Evolutionary conservation across 2,888 invertebrate species (phyloP), one percentile per base, ranked within the genome.

Genomic region (Shargacucullia verbasci): DNA sequence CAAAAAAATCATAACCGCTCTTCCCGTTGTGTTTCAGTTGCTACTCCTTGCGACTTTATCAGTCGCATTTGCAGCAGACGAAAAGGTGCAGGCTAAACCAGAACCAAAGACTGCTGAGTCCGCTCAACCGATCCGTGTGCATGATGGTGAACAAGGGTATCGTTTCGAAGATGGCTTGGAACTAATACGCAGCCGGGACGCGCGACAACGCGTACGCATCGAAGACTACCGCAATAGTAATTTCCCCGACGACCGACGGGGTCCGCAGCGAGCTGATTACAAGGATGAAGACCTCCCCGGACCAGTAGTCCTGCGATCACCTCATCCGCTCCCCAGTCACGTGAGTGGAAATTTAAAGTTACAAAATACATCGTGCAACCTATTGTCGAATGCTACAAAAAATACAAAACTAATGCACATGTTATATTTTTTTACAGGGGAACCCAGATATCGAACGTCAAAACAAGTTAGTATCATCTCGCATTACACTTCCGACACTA

Each of bases 361-460:
- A 9, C 9, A 29, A 29, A 29, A 29, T 29, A 9, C 7, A 29
- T 29, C 7, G 9, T 27, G 29, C 29, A 29, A 29, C 2, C 2
- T 1, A 9, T 1, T 29, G 9, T 9, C 2, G 9, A 29, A 29
- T 3, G 20, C 29, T 29, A 29, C 29, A 29, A 29, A 29, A 29
- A 29, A 2, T 6, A 1, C 7, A 2, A 29, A 29, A 1, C 7
- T 29, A 29, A 29, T 29, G 7, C 9, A n/a, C n/a, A n/a, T n/a
- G 29, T 29, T 27, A 8, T 29, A 33, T 40, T 58, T 63, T 66
- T 44, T 81, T 78, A 12, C 78, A 85, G 85, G 76, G 70, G 20
- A 75, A 70, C 29, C 76, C 76, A 12, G 79, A 85, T 47, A 80
- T 85, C 10, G 77, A 78, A 46, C 78, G 71, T 39, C 85, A 85